These are phyloP conservation scores for Cinara cedri DNA, from an alignment of 2,888 invertebrate species.

Conservation along the genomic window DNA sequence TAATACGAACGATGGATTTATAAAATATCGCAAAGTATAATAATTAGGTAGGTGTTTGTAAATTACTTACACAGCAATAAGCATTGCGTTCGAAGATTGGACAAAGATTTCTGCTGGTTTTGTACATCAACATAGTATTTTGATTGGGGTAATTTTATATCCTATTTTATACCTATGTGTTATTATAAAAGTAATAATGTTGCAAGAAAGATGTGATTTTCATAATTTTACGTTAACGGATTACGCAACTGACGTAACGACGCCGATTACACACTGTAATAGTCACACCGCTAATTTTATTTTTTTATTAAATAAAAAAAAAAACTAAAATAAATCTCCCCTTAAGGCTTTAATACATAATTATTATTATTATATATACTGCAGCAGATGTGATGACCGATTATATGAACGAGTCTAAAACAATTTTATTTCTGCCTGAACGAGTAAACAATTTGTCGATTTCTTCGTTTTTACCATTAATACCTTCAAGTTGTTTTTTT, in stretches of 20 bases:
- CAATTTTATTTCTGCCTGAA: not conserved
- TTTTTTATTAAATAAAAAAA: not conserved
- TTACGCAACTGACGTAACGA: not conserved
- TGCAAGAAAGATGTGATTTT: constrained; percentile 31
- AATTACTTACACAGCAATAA: constrained; percentile 21
- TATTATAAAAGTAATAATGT: constrained; percentile 15
- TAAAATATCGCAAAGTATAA: constrained; percentile 13
- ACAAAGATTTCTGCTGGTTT: constrained; percentile 8
- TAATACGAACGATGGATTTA: not conserved
- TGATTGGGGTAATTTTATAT: constrained; percentile 36
- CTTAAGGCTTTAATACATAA: constrained; percentile 1
- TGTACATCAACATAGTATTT: constrained; percentile 3
- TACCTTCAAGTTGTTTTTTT: too few relatives aligned
- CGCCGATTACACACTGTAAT: not conserved
- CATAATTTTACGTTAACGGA: constrained; percentile 33
- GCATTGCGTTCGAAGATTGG: not conserved
- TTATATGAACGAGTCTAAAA: not conserved
- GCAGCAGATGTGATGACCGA: not conserved
- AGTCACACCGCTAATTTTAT: constrained; percentile 7
- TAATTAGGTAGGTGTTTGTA: constrained; percentile 26
- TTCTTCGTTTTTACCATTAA: too few relatives aligned
- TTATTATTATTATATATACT: too few relatives aligned
- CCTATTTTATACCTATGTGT: too few relatives aligned
- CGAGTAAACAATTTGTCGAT: not conserved
- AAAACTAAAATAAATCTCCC: not conserved